Evolutionary conservation across 2,888 invertebrate species (phyloP), one percentile per base, ranked within the genome.

Genomic region (Malthinus seriepunctatus): DNA sequence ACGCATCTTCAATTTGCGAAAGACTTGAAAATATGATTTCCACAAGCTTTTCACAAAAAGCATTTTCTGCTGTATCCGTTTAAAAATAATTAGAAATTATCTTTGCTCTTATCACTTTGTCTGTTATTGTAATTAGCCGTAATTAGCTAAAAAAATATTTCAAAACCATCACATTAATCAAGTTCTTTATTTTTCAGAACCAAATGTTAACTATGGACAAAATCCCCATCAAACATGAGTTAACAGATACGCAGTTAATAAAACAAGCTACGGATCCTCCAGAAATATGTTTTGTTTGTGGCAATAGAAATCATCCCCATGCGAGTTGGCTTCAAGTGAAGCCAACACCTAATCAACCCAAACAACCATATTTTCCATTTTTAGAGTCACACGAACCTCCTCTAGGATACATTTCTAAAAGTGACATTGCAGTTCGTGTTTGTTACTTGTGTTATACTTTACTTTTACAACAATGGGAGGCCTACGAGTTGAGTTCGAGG

Each of bases 281-380:
- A 23, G 78, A 78, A 65, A 63, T 84, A 58, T 89, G 89, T 74
- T 89, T 86, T 70, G 88, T 89, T 23, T 93, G 93, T 79, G 92
- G 91, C 62, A 88, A 84, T 46, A 80, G 86, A 65, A 88, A 88
- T 64, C 86, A 86, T 63, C 81, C 82, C 34, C 85, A 87, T 62
- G 81, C 83, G 48, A 84, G 82, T 71, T 82, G 84, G 70, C 71
- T 89, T 48, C 81, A 86, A 64, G 85, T 87, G 45, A 88, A 88
- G 74, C 86, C 87, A 60, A 86, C 86, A 69, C 83, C 86, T 53
- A 87, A 86, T 68, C 84, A 87, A 64, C 83, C 88, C 35, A 82
- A 85, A 54, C 91, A 92, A 77, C 89, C 95, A 8, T 93, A 91
- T 79, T 96, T 95, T 80, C 94, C 95, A 47, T 96, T 96, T 80